These are phyloP conservation scores for Platyscapa corneri DNA, from an alignment of 1,140 invertebrate genomes.

Conservation along the genomic window DNA sequence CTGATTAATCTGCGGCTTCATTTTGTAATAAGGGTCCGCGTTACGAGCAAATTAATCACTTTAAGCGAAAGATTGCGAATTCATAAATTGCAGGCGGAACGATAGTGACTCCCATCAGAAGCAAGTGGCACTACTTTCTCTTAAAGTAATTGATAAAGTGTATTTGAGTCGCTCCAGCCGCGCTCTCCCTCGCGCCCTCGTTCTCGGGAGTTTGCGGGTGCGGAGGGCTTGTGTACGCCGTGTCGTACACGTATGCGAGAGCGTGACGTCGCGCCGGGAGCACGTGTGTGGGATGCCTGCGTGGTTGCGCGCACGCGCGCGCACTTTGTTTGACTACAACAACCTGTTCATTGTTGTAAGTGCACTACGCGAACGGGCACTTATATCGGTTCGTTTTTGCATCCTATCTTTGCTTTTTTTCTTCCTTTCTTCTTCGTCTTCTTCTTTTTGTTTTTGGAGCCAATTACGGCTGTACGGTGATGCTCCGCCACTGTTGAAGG, in stretches of 20 bases:
- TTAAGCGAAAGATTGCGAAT: too few relatives aligned
- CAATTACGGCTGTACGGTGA: background rate
- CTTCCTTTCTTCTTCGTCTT: background rate
- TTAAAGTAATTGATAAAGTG: background rate
- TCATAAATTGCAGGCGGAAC: background rate
- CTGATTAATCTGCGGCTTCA: too few relatives aligned
- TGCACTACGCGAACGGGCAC: background rate
- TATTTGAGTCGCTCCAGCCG: background rate
- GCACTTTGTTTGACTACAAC: slow-evolving; percentile 38
- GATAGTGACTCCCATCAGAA: background rate
- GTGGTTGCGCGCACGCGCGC: slow-evolving; percentile 1
- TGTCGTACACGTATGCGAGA: background rate
- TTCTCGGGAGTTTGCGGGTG: background rate
- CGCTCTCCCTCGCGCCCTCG: too few relatives aligned
- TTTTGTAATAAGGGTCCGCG: too few relatives aligned
- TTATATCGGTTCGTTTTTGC: background rate
- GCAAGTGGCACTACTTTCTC: background rate
- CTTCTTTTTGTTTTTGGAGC: background rate
- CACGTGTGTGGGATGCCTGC: slow-evolving; percentile 45
- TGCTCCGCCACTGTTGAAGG: background rate
- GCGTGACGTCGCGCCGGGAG: slow-evolving; percentile 32
- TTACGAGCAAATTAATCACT: too few relatives aligned
- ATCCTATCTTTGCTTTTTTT: too few relatives aligned
- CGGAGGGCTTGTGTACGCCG: background rate
- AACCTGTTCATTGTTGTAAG: slow-evolving; percentile 49